These are phyloP conservation scores for Zaprionus inermis DNA, from an alignment of 1,140 invertebrate species.

Conservation along the genomic window DNA sequence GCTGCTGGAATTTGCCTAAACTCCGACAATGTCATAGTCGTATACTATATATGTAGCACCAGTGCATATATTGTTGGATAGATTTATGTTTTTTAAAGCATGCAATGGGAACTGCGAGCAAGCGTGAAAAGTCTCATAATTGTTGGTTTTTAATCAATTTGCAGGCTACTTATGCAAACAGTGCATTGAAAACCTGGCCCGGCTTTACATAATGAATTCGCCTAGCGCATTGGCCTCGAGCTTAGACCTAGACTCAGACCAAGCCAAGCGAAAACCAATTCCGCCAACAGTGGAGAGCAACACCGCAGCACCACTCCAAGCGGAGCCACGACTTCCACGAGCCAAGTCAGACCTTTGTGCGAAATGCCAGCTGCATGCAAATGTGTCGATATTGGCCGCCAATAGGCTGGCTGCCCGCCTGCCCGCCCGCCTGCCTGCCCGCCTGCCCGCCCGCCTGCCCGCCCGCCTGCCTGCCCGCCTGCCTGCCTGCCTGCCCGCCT, in stretches of 20 bases:
- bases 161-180: slow-evolving; percentile 70
- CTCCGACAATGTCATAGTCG: slow-evolving; percentile 41
- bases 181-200: slow-evolving; percentile 45
- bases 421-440: too few species aligned
- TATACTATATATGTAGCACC: not conserved
- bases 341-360: slow-evolving; percentile 54
- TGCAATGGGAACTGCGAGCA: slow-evolving; percentile 49
- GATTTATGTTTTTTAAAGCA: slow-evolving; percentile 6
- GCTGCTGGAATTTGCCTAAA: slow-evolving; percentile 46
- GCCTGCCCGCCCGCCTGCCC: too few species aligned
- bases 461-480: too few species aligned
- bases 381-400: slow-evolving; percentile 50
- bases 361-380: slow-evolving; percentile 70
- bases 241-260: slow-evolving; percentile 45
- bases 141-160: slow-evolving; percentile 61
- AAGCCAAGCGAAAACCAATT: slow-evolving; percentile 3
- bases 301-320: not conserved
- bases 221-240: slow-evolving; percentile 42
- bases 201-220: slow-evolving; percentile 73
- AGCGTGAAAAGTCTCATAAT: slow-evolving; percentile 77
- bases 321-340: slow-evolving; percentile 49
- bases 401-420: slow-evolving; percentile 25
- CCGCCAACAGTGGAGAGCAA: not conserved
- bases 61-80: not conserved
- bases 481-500: slow-evolving; percentile 19